These are phyloP conservation scores for Sinocyclocheilus anophthalmus DNA, from an alignment of 2,113 vertebrate genomes.

Conservation along the genomic window DNA sequence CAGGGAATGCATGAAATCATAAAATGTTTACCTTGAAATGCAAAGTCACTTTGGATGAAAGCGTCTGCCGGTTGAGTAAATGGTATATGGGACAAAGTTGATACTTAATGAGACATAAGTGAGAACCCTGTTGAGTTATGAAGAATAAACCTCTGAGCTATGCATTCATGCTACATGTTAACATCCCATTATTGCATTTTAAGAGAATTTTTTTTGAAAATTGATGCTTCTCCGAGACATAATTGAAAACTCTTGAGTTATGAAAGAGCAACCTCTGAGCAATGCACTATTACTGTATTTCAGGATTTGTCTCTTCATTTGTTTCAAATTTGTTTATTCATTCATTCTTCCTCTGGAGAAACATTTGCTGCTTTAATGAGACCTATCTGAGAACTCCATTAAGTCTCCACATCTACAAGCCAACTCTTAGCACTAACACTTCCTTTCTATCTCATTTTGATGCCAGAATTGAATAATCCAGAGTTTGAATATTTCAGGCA, in stretches of 20 bases:
- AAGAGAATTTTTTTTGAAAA: background rate
- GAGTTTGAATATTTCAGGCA: constrained; percentile 15
- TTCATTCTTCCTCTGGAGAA: background rate
- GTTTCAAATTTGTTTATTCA: too few species aligned
- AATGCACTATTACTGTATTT: background rate
- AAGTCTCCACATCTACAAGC: background rate
- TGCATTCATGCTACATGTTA: background rate
- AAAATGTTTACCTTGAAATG: background rate
- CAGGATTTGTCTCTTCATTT: background rate
- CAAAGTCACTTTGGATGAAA: too few species aligned
- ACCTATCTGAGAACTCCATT: background rate
- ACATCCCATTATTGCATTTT: background rate
- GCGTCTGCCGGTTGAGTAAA: too few species aligned
- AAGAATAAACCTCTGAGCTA: background rate
- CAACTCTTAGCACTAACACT: background rate
- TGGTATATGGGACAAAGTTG: too few species aligned
- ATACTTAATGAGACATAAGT: background rate
- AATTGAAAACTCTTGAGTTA: background rate
- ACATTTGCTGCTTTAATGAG: background rate
- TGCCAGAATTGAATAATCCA: constrained; percentile 2
- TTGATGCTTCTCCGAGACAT: background rate
- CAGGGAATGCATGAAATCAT: background rate
- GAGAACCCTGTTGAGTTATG: background rate
- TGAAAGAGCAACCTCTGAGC: background rate
- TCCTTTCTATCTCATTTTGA: background rate